Conservation (phyloP, 2,888 invertebrate species). For the Brachyptera risi region DNA sequence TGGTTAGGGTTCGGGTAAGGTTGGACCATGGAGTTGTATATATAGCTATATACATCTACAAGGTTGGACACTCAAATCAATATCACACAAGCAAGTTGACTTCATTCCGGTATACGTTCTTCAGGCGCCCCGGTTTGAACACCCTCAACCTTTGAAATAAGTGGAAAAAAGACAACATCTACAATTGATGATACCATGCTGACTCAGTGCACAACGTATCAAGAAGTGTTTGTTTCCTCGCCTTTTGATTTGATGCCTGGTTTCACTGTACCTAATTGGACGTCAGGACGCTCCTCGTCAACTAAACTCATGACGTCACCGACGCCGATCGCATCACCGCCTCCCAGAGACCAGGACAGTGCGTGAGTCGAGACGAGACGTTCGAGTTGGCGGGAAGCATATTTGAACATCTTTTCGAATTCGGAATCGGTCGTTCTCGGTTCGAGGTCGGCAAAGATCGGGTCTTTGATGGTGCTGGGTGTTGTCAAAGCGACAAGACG, state of each 20-base stretch:
- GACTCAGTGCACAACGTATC: no score
- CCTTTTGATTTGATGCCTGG: background rate
- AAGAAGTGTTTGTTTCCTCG: no score
- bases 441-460: constrained; percentile 25
- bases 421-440: constrained; percentile 28
- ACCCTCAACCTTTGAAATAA: no score
- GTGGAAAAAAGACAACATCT: no score
- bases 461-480: constrained; percentile 34
- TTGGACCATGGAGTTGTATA: no score
- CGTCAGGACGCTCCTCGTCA: constrained; percentile 12
- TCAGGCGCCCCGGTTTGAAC: no score
- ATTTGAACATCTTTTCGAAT: constrained; percentile 27
- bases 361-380: constrained; percentile 27
- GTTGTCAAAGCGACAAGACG: constrained; percentile 42
- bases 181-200: no score
- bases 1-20: no score
- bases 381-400: constrained; percentile 26
- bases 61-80: no score
- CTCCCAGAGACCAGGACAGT: constrained; percentile 15
- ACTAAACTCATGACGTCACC: constrained; percentile 16
- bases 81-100: no score
- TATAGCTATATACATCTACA: no score
- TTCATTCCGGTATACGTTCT: no score
- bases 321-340: constrained; percentile 9
- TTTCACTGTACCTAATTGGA: background rate